Evolutionary conservation across 2,888 invertebrate species (phyloP), one percentile per base, ranked within the genome.

Genomic region (Nycteola revayana): DNA sequence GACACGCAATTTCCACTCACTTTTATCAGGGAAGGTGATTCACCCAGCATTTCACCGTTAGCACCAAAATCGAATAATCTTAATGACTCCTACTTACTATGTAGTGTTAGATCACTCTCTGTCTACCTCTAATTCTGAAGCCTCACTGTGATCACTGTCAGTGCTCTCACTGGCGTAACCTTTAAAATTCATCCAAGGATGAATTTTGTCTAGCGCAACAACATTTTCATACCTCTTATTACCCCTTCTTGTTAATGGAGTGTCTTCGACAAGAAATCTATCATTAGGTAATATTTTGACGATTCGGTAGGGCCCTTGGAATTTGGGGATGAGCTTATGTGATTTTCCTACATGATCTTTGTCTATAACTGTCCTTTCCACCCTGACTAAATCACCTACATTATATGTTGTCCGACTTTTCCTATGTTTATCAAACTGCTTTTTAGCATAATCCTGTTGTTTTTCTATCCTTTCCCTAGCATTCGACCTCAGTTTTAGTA

Each of bases 391-490:
- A 9, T 35, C 34, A 7, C 25, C 28, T 29, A 21, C 21, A 1
- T 9, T 35, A 25, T 25, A 35, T 7, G 24, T 20, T 1, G 17
- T 21, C 11, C 1, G 9, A 11, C 0, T 1, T 10, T 42, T 49
- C 7, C 44, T 25, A 9, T 25, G 22, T 5, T 22, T 36, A 26
- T 39, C 36, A 10, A 30, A 44, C 7, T 29, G 29, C 9, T 18
- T 7, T 27, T 39, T 44, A 9, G 32, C 27, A n/a, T 32, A 24
- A 1, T 33, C 32, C n/a, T 44, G 41, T 10, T 44, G 27, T 28
- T 26, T 28, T 8, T 18, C 9, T 9, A 49, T 49, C 2, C 17
- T 21, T 2, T 32, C 32, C n/a, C 10, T 25, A n/a, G 44, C 44
- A 7, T 28, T 22, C 1, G 25, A n/a, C 27, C 44, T 42, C 1